phyloP scores from a whole-genome alignment of 30 jellyfish, hydroid and myxozoan genomes.

The Hydractinia echinata region DNA sequence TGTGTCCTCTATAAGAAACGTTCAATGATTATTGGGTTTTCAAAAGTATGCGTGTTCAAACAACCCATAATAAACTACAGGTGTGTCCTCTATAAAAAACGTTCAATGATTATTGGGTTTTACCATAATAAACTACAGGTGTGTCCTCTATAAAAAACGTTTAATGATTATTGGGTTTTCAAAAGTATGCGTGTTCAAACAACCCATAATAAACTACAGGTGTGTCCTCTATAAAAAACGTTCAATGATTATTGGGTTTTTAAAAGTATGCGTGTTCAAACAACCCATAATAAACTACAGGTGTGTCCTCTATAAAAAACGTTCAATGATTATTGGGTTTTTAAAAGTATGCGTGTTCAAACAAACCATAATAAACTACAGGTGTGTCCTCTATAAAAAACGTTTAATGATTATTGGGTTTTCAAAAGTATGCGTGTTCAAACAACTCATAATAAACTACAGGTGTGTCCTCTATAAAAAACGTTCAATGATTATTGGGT shows the following conservation, averaged over 20 bases:
- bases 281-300: constrained; percentile 49
- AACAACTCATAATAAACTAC: constrained; percentile 43
- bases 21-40: neutral
- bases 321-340: neutral
- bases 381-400: constrained; percentile 37
- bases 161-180: neutral
- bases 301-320: constrained; percentile 27
- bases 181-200: constrained; percentile 17
- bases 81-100: constrained; percentile 26
- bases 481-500: neutral
- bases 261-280: constrained; percentile 18
- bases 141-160: constrained; percentile 24
- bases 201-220: constrained; percentile 53
- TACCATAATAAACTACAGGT: constrained; percentile 56
- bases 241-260: neutral
- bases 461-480: constrained; percentile 37
- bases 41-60: constrained; percentile 18
- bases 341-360: constrained; percentile 18
- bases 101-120: too few relatives aligned
- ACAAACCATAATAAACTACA: constrained; percentile 42
- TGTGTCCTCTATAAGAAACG: constrained; percentile 22
- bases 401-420: neutral
- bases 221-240: constrained; percentile 21
- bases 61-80: constrained; percentile 40
- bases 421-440: constrained; percentile 16